phyloP scores from a whole-genome alignment of 2,113 vertebrate genomes.

The Saguinus midas region DNA sequence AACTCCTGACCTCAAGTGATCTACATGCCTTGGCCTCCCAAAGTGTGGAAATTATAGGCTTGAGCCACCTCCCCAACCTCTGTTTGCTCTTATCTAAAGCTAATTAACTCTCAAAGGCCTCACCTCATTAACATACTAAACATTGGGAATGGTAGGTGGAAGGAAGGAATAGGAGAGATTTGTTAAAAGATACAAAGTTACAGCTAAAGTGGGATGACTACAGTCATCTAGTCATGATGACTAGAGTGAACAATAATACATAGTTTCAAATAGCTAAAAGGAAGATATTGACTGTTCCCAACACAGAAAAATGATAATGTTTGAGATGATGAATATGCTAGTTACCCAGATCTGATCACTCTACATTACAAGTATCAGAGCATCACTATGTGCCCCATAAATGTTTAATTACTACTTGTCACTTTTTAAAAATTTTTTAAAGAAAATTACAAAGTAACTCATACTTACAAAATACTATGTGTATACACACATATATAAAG shows the following conservation, averaged over 20 bases:
- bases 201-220: not conserved
- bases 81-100: not conserved
- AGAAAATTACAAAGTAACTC: constrained; percentile 20
- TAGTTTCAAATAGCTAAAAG: not conserved
- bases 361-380: not conserved
- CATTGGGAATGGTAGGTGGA: not conserved
- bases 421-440: not conserved
- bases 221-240: not conserved
- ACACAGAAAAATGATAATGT: not conserved
- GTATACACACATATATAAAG: not conserved
- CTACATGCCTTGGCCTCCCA: too few species aligned
- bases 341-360: not conserved
- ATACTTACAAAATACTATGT: not conserved
- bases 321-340: not conserved
- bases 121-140: not conserved
- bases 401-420: not conserved
- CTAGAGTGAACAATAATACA: too few species aligned
- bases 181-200: not conserved
- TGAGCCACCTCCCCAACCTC: too few species aligned
- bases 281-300: not conserved
- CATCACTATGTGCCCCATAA: not conserved
- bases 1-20: too few species aligned
- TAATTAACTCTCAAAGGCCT: not conserved
- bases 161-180: not conserved
- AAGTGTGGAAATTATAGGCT: too few species aligned